These are phyloP conservation scores for Sinosuthora webbiana DNA, from an alignment of 2,113 vertebrate genomes.

Conservation along the genomic window DNA sequence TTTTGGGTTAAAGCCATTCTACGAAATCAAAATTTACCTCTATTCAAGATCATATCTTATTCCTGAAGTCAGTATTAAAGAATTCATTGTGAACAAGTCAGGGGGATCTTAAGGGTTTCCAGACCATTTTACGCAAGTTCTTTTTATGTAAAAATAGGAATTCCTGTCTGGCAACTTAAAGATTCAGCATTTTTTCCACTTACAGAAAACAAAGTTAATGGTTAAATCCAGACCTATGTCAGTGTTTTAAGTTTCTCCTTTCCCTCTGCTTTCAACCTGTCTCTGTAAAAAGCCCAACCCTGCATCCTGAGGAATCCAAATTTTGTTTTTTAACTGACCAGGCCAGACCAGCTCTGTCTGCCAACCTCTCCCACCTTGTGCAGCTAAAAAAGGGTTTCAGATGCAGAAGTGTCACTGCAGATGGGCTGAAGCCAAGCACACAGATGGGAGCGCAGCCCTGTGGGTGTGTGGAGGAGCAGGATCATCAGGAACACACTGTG, in stretches of 20 bases:
- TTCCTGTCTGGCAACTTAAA: not conserved
- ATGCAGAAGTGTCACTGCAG: not conserved
- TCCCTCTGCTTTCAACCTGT: not conserved
- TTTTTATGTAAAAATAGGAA: not conserved
- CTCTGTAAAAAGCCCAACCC: not conserved
- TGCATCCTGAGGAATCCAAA: not conserved
- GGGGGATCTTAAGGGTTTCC: not conserved
- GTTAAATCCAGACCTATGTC: not conserved
- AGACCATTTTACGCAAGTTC: not conserved
- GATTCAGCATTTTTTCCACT: not conserved
- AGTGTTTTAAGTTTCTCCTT: not conserved
- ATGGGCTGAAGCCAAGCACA: not conserved
- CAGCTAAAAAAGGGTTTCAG: not conserved
- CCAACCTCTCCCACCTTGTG: not conserved
- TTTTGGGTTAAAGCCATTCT: not conserved
- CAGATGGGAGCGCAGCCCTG: not conserved
- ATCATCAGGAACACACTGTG: accelerated
- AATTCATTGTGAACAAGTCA: not conserved
- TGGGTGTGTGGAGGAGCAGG: not conserved
- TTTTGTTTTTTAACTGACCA: not conserved
- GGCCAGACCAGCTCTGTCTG: not conserved
- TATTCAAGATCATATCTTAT: not conserved
- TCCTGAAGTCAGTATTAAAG: not conserved
- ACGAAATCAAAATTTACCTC: not conserved
- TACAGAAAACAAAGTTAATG: not conserved